These are phyloP conservation scores for Paedocypris sp. DNA, from an alignment of 2,113 vertebrate genomes.

Conservation along the genomic window DNA sequence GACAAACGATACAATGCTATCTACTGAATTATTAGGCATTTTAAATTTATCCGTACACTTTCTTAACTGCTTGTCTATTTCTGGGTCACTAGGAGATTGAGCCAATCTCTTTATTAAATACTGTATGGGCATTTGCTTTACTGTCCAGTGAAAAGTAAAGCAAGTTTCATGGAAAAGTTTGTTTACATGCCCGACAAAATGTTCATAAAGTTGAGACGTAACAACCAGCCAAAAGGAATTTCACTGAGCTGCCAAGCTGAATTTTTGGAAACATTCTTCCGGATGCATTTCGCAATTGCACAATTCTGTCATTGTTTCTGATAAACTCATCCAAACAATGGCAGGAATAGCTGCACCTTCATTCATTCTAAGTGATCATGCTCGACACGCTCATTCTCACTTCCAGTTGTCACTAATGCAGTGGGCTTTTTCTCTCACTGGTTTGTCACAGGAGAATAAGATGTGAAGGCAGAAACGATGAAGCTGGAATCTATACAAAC, in stretches of 20 bases:
- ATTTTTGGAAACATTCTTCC: conserved; percentile 44
- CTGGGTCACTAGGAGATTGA: too few species aligned
- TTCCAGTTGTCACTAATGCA: conserved; percentile 63
- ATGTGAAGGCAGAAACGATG: conserved; percentile 51
- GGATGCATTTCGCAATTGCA: conserved; percentile 52
- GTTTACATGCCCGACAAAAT: too few species aligned
- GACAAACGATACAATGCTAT: too few species aligned
- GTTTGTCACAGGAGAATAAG: conserved; percentile 46
- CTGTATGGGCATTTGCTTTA: too few species aligned
- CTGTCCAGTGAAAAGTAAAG: too few species aligned
- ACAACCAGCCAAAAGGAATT: background rate
- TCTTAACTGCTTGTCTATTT: too few species aligned
- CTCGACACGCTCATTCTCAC: conserved; percentile 51
- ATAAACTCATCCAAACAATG: conserved; percentile 49
- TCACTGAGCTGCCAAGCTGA: conserved; percentile 53
- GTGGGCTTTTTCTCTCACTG: conserved; percentile 64
- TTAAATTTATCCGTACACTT: too few species aligned
- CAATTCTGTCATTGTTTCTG: conserved; percentile 59
- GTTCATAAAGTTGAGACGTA: too few species aligned
- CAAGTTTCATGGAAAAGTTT: too few species aligned
- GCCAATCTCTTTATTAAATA: too few species aligned
- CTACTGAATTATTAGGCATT: too few species aligned
- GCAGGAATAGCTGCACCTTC: conserved; percentile 65
- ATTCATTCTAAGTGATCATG: conserved; percentile 57
- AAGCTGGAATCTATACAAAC: too few species aligned